Evolutionary conservation across 1,140 invertebrate genomes (phyloP).

Genomic region (Piezodorus guildinii): DNA sequence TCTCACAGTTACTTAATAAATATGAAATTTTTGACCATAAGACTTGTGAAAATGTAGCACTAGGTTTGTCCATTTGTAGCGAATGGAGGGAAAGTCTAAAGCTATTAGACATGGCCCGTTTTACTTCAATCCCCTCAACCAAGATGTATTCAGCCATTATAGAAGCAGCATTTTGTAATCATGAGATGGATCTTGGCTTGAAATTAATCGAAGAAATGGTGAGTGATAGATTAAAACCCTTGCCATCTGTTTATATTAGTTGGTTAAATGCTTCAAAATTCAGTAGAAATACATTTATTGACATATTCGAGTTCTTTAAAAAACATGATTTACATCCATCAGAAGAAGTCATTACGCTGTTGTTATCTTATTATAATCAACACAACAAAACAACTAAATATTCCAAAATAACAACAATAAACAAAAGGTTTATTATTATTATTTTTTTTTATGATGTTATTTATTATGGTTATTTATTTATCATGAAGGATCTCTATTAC

Average conservation of each 20-base stretch:
- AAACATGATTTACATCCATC: constrained; percentile 21
- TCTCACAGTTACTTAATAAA: constrained; percentile 36
- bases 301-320: neutral
- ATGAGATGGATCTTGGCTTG: constrained; percentile 41
- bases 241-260: constrained; percentile 32
- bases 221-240: constrained; percentile 22
- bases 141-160: constrained; percentile 38
- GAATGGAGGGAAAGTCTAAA: constrained; percentile 47
- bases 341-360: constrained; percentile 33
- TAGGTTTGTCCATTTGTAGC: constrained; percentile 45
- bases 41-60: constrained; percentile 44
- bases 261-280: constrained; percentile 37
- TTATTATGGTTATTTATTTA: neutral
- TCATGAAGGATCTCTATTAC: constrained; percentile 27
- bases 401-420: neutral
- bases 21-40: constrained; percentile 44
- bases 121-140: constrained; percentile 32
- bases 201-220: constrained; percentile 39
- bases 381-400: neutral
- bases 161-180: constrained; percentile 41
- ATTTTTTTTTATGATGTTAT: too few species aligned
- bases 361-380: constrained; percentile 25
- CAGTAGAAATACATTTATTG: constrained; percentile 22
- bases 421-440: neutral
- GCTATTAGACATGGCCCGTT: constrained; percentile 45